Evolutionary conservation across 1,140 invertebrate genomes (phyloP).

Genomic region (Himalopsyche phryganea): DNA sequence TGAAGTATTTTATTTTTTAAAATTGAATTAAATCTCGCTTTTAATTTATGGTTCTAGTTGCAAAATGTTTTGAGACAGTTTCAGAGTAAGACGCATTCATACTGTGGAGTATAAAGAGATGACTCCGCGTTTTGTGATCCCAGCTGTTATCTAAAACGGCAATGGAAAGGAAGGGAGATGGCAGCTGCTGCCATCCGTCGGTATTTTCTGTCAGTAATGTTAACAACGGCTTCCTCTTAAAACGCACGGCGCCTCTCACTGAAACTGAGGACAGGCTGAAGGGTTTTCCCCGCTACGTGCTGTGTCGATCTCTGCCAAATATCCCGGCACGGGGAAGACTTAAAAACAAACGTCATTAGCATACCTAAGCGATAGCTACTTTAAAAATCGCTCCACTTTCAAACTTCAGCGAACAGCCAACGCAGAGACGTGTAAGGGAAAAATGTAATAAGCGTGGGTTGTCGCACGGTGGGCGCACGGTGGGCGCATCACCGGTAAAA

Average conservation of each 20-base stretch:
- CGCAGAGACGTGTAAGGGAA: constrained; percentile 7
- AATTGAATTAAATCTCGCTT: too few species aligned
- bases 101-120: constrained; percentile 16
- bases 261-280: too few species aligned
- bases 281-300: too few species aligned
- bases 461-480: constrained; percentile 2
- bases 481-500: neutral
- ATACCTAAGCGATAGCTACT: constrained; percentile 22
- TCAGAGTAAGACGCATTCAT: too few species aligned
- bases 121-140: constrained; percentile 18
- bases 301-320: too few species aligned
- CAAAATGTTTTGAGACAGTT: too few species aligned
- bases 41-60: too few species aligned
- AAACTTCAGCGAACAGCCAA: constrained; percentile 7
- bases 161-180: constrained; percentile 3
- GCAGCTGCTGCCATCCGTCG: constrained; percentile 20
- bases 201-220: constrained; percentile 29
- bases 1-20: too few species aligned
- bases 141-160: constrained; percentile 7
- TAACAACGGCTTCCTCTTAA: constrained; percentile 1
- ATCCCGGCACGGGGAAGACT: neutral
- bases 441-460: constrained; percentile 12
- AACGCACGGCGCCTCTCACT: too few species aligned
- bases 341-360: constrained; percentile 29
- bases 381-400: constrained; percentile 17